Base-by-base conservation (phyloP, 64 coral and sea anemone species). In the Hydrozoanthus tunicans region DNA sequence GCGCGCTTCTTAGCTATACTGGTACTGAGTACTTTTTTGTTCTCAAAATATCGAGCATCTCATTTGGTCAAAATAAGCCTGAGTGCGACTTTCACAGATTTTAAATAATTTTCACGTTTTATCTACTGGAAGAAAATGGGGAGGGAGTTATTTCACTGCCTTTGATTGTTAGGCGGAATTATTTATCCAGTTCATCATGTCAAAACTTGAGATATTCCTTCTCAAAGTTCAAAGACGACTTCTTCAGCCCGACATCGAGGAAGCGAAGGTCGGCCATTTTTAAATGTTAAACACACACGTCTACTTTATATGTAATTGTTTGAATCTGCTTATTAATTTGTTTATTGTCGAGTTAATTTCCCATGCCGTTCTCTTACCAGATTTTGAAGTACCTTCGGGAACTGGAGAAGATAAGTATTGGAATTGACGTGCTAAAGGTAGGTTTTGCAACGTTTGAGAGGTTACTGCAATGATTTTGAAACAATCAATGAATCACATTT, bases 391-490 rank as follows among this genome's bases (percentile, higher is more conserved):
- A 99, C 74, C 72, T 99, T 56, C 81, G 82, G 14, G 89, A 95
- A 6, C 62, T 99, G 75, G 97, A 99, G n/a, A 78, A 92, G 43
- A 72, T 99, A 72, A 75, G 90, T 14, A 93, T 99, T 78, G 86
- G 91, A 66, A 72, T 99, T 11, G 92, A 91, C 26, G 83, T 96
- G 3, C 79, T 99, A 58, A 99, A 99, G 86, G 97, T 99, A 85
- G 90, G 32, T 1, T 62, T 52, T 75, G 32, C 32, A 43, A 43
- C 32, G 32, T 43, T 43, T 2, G 32, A 43, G 32, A 43, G 32
- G 32, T 43, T 43, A 43, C 32, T 43, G 32, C 32, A 43, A 43
- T 43, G 0, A 43, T 43, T 43, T 43, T 43, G 32, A 43, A 43
- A 43, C 32, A 43, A 43, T 43, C 32, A 43, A 2, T 43, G 32